Evolutionary conservation across 2,888 invertebrate species (phyloP).

Genomic region (Allacma fusca): DNA sequence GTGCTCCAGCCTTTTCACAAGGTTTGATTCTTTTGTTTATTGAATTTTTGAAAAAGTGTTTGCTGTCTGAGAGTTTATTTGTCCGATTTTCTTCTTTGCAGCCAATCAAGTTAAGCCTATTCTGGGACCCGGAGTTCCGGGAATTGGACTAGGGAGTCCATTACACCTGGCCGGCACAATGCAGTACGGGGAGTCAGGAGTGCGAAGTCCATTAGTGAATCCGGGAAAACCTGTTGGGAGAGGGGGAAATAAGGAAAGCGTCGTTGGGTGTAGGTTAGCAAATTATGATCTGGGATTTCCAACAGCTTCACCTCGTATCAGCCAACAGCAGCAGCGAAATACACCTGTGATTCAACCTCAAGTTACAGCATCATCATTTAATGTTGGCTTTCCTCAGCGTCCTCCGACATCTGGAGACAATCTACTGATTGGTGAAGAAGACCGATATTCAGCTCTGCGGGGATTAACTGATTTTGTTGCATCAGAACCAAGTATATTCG

Average conservation of each 20-base stretch:
- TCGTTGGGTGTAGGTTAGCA: conserved; percentile 66
- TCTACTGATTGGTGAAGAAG: conserved; percentile 63
- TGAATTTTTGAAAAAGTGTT: neutral
- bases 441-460: conserved; percentile 67
- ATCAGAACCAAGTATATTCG: neutral
- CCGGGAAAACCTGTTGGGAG: no score
- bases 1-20: conserved; percentile 58
- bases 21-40: neutral
- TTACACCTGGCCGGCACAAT: neutral
- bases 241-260: conserved; percentile 37
- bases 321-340: neutral
- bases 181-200: neutral
- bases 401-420: neutral
- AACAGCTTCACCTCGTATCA: conserved; percentile 27
- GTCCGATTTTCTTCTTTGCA: neutral
- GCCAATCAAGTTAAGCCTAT: neutral
- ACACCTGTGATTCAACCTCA: neutral
- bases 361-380: neutral
- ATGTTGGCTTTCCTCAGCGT: neutral
- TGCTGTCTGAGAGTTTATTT: neutral
- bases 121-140: neutral
- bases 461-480: conserved; percentile 49
- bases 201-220: neutral
- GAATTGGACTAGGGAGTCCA: neutral
- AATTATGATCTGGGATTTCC: conserved; percentile 65